Percentiles rank a stretch among this genome's conserved stretches.
phyloP scores from a whole-genome alignment of 1,140 invertebrate species.

The Medauroidea extradentata region DNA sequence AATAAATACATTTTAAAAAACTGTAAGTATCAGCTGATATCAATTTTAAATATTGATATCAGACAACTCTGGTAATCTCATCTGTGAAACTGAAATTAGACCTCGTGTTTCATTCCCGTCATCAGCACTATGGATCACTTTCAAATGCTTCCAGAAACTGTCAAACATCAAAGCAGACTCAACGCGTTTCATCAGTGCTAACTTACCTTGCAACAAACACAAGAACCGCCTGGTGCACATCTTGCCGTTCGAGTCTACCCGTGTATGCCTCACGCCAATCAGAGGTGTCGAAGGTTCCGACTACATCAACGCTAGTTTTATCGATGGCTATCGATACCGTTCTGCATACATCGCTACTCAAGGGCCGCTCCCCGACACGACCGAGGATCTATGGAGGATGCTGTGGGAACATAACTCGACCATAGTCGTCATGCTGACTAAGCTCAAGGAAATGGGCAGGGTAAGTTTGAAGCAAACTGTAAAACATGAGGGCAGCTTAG shows the following conservation, averaged over 20 bases:
- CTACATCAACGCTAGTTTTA: slow-evolving; percentile 98
- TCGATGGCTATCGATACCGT: slow-evolving; percentile 90
- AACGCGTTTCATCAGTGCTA: slow-evolving; percentile 91
- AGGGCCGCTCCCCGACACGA: slow-evolving; percentile 91
- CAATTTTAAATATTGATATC: no score
- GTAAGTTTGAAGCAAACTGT: slow-evolving; percentile 65
- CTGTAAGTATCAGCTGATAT: no score
- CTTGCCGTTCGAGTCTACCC: slow-evolving; percentile 92
- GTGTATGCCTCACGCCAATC: slow-evolving; percentile 90
- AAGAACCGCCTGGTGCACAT: slow-evolving; percentile 98
- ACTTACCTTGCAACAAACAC: slow-evolving; percentile 93
- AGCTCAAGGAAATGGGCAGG: slow-evolving; percentile 94
- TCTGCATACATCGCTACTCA: slow-evolving; percentile 98
- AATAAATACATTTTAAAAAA: no score
- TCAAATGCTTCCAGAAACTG: slow-evolving; percentile 61
- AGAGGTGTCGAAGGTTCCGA: slow-evolving; percentile 92
- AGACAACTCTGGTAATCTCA: no score
- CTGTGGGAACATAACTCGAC: slow-evolving; percentile 99
- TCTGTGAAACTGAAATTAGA: no score
- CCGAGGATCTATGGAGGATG: slow-evolving; percentile 99
- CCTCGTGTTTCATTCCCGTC: no score
- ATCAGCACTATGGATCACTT: no score
- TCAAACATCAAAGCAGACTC: slow-evolving; percentile 93
- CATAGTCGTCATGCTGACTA: slow-evolving; percentile 98
- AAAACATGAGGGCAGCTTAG: no score